Evolutionary conservation across 2,888 invertebrate genomes (phyloP).

Genomic region (Dorcus hopei): DNA sequence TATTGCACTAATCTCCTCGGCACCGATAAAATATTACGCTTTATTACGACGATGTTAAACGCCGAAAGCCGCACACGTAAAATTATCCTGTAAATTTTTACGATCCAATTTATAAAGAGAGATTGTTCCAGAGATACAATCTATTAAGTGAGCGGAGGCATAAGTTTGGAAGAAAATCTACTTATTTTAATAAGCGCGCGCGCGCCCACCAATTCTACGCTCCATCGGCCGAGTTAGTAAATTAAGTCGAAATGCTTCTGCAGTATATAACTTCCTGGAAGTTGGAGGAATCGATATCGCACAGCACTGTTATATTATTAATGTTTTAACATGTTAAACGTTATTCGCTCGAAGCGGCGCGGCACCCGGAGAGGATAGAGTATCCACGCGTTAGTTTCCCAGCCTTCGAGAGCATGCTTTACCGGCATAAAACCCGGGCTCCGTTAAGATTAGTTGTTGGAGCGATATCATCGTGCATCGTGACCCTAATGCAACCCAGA

Average conservation of each 20-base stretch:
- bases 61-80: too few relatives aligned
- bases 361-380: background rate
- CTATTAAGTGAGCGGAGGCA: constrained; percentile 13
- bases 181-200: constrained; percentile 21
- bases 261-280: constrained; percentile 7
- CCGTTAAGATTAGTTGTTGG: constrained; percentile 11
- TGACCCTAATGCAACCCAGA: constrained; percentile 29
- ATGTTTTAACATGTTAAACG: constrained; percentile 27
- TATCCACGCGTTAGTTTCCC: background rate
- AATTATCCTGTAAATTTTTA: too few relatives aligned
- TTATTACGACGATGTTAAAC: too few relatives aligned
- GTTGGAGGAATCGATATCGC: constrained; percentile 15
- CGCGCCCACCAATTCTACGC: constrained; percentile 20
- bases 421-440: constrained; percentile 5
- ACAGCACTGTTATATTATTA: constrained; percentile 24
- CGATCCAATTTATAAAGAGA: background rate
- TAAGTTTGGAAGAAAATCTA: constrained; percentile 18
- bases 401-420: background rate
- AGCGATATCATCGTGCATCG: constrained; percentile 27
- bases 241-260: constrained; percentile 17
- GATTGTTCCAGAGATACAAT: constrained; percentile 3
- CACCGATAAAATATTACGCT: too few relatives aligned
- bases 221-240: constrained; percentile 19
- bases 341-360: constrained; percentile 1
- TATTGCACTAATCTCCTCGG: too few relatives aligned